Evolutionary conservation across 2,113 vertebrate species (phyloP), one percentile per base, ranked within the genome.

Genomic region (Sciurus niger): DNA sequence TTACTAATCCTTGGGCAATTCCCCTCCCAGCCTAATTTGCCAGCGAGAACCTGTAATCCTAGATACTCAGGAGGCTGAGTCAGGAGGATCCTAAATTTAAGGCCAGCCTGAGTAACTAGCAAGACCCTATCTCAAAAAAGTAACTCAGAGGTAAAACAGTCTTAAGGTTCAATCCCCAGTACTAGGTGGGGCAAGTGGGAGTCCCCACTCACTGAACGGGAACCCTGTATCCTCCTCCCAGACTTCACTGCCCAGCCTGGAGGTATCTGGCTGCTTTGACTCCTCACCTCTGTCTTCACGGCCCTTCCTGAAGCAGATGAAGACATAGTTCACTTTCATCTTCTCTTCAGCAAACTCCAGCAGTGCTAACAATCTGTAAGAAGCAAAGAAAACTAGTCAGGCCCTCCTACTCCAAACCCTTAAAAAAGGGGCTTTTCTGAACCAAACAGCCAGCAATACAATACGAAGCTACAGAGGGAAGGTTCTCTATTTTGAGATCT

Each of bases 261-360:
- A 51, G 25, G 46, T 34, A 67, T 95, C 51, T 34, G 63, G 24
- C 55, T 51, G 25, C 53, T 93, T 17, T 43, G 14, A 90, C 34
- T n/a, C 34, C 99, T 99, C 98, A 99, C 99, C 96, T 99, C 99
- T 98, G 97, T 99, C 99, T 97, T 99, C 99, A 98, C 99, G 99
- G 98, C 98, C 99, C 99, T 99, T 99, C 94, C 99, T 98, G 98
- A 99, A 99, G 99, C 99, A 99, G 98, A 99, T 98, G 98, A 99
- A 99, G 98, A 99, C 99, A 0, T 98, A 99, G 98, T 98, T 99
- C 96, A 99, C 99, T 99, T 99, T 99, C 98, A 99, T 99, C 98
- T 99, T 99, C 98, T 99, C 99, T 98, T 99, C 99, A 90, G 99
- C 99, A 97, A 99, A 99, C 98, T 99, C 99, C 89, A 99, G 96